Evolutionary conservation across 2,888 invertebrate species (phyloP).

Genomic region (Ectemnius lituratus): DNA sequence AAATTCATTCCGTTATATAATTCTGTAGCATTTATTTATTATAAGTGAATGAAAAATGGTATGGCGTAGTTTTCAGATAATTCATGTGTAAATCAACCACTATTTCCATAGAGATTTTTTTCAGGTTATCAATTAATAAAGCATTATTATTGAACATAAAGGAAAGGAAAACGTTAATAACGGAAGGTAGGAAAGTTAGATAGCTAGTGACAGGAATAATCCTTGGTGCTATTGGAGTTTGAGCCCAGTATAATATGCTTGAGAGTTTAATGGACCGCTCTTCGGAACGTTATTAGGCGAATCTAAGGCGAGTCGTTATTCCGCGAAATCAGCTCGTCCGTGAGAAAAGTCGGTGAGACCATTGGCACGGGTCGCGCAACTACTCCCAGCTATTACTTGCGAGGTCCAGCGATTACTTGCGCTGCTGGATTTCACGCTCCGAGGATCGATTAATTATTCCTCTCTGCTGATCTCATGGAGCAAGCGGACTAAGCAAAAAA

Average conservation of each 20-base stretch:
- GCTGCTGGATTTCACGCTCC: constrained; percentile 56
- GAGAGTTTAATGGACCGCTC: background rate
- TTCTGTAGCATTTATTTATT: too few relatives aligned
- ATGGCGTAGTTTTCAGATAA: too few relatives aligned
- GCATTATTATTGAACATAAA: too few relatives aligned
- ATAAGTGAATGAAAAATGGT: too few relatives aligned
- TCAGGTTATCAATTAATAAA: too few relatives aligned
- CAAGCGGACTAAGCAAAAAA: constrained; percentile 10
- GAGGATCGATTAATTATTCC: constrained; percentile 60
- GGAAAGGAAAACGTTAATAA: too few relatives aligned
- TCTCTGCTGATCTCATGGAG: background rate
- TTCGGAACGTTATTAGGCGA: constrained; percentile 5
- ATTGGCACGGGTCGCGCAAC: constrained; percentile 26
- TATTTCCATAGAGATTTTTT: too few relatives aligned
- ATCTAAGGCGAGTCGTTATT: constrained; percentile 37
- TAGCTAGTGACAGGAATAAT: too few relatives aligned
- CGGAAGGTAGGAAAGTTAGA: too few relatives aligned
- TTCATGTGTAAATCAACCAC: too few relatives aligned
- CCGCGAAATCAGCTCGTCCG: constrained; percentile 24
- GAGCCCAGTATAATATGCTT: background rate
- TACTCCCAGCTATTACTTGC: too few relatives aligned
- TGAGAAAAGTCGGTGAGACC: constrained; percentile 50
- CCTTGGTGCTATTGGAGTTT: background rate
- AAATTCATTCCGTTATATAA: too few relatives aligned
- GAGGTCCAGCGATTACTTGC: constrained; percentile 18